These are phyloP conservation scores for Trididemnum nubilum DNA, from an alignment of 23 tunicate genomes.

Conservation along the genomic window DNA sequence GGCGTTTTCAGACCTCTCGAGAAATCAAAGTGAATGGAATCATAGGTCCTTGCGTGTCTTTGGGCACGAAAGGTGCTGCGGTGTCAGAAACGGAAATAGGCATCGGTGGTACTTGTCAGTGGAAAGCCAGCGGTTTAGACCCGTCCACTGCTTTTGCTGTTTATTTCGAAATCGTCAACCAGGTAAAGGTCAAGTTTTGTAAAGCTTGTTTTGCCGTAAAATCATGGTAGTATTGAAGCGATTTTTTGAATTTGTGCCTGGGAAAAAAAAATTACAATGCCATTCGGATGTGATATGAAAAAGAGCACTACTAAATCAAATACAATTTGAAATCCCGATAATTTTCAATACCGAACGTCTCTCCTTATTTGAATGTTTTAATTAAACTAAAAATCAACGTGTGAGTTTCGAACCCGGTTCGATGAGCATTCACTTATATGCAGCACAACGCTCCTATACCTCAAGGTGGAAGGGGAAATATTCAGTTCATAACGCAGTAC, in stretches of 20 bases:
- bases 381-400: no score
- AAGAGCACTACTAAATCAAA: no score
- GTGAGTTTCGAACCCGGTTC: no score
- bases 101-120: conserved; percentile 93
- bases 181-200: conserved; percentile 46
- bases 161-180: conserved; percentile 95
- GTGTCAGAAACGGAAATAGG: conserved; percentile 99
- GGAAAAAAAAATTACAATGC: no score
- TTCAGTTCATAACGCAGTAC: conserved; percentile 93
- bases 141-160: conserved; percentile 81
- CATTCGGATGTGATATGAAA: no score
- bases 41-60: conserved; percentile 90
- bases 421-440: no score
- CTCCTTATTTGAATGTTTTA: no score
- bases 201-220: background rate
- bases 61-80: conserved; percentile 65
- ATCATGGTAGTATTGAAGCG: background rate
- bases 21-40: conserved; percentile 97
- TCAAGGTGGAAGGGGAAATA: conserved; percentile 92
- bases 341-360: no score
- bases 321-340: no score
- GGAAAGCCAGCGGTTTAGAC: conserved; percentile 86
- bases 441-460: conserved; percentile 99
- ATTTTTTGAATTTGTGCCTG: no score
- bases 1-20: conserved; percentile 65